Percentiles rank a stretch among this genome's conserved stretches.
Evolutionary conservation across 2,797 vertebrate species (phyloP).

Genomic region (Phrynocephalus vlangalii): DNA sequence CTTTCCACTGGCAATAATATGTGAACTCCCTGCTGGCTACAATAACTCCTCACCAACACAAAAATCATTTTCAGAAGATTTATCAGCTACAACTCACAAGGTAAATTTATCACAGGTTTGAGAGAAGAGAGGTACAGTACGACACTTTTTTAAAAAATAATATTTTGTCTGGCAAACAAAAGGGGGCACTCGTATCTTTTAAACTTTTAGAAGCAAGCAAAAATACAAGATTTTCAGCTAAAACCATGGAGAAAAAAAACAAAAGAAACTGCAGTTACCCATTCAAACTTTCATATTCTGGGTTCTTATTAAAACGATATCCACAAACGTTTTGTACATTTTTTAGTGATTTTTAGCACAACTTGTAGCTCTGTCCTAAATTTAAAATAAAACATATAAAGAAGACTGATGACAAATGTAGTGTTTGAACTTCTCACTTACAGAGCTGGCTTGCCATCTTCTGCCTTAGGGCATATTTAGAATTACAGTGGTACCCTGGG

Average conservation of each 20-base stretch:
- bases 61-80: conserved; percentile 72
- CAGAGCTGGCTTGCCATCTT: neutral
- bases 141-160: conserved; percentile 12
- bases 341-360: neutral
- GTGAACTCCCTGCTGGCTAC: conserved; percentile 58
- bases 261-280: fast-evolving
- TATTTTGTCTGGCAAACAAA: conserved; percentile 32
- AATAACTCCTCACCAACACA: conserved; percentile 75
- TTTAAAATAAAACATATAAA: neutral
- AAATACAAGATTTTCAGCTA: neutral
- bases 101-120: conserved; percentile 66
- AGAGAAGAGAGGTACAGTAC: conserved; percentile 35
- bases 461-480: neutral
- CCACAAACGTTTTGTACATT: conserved; percentile 4
- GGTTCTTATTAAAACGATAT: neutral
- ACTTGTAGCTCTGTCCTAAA: neutral
- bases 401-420: neutral
- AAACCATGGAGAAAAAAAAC: neutral
- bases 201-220: conserved; percentile 27
- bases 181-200: conserved; percentile 26
- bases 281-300: neutral
- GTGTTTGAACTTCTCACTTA: neutral
- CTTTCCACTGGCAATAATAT: conserved; percentile 78
- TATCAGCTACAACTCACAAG: conserved; percentile 71
- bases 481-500: no score